Evolutionary conservation across 2,888 invertebrate genomes (phyloP).

Genomic region (Drosophila engyochracea): DNA sequence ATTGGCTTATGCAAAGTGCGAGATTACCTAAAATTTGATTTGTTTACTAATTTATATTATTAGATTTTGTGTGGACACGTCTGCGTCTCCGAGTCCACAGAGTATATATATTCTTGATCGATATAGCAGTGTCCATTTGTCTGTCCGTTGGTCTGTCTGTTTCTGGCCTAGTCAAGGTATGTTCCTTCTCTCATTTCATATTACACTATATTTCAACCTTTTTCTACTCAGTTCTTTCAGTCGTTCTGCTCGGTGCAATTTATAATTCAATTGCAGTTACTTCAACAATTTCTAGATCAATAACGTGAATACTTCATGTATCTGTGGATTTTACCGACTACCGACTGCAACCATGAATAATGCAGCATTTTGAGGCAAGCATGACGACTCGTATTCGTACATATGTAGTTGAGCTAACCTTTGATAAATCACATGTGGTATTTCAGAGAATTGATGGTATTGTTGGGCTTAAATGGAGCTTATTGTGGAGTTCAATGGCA

Average conservation of each 20-base stretch:
- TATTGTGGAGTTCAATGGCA: not conserved
- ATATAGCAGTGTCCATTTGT: not conserved
- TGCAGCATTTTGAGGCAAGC: conserved; percentile 33
- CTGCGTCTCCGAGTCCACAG: not conserved
- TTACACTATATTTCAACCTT: not conserved
- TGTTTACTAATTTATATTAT: not conserved
- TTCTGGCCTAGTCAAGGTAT: not conserved
- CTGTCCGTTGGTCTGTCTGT: not conserved
- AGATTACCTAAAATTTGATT: not conserved
- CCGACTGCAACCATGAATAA: conserved; percentile 49
- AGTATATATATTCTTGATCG: not conserved
- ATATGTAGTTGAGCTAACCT: not conserved
- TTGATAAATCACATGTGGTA: not conserved
- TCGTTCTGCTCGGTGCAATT: conserved; percentile 38
- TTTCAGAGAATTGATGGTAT: not conserved
- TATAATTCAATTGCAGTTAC: conserved; percentile 72
- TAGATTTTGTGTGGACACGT: too few relatives aligned
- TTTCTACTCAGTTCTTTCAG: not conserved
- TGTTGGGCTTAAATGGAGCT: not conserved
- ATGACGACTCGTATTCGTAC: conserved; percentile 6
- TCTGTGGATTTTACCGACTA: conserved; percentile 18
- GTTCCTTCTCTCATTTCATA: not conserved
- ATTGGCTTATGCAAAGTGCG: not conserved
- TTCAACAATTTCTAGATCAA: conserved; percentile 55
- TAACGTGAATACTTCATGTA: conserved; percentile 72